phyloP scores from a whole-genome alignment of 2,113 vertebrate genomes.

The Meleagris gallopavo region DNA sequence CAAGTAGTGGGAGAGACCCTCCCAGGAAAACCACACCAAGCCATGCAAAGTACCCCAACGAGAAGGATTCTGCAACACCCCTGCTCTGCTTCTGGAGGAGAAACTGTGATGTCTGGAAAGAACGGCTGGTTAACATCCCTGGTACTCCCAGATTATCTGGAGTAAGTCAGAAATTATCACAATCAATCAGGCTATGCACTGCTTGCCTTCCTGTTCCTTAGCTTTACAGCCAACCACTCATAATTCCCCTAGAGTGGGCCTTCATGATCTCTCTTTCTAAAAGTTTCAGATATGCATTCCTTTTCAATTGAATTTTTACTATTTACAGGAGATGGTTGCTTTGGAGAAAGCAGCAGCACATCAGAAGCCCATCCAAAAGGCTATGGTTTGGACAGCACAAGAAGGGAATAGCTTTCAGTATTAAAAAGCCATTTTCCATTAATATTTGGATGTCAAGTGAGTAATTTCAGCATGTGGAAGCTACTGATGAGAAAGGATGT shows the following conservation, averaged over 20 bases:
- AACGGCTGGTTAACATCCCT: background rate
- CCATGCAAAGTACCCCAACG: accelerated
- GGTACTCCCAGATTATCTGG: background rate
- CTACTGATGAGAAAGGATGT: conserved; percentile 53
- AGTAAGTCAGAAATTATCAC: background rate
- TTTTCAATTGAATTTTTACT: background rate
- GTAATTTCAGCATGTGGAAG: conserved; percentile 25
- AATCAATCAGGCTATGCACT: background rate
- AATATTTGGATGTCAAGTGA: conserved; percentile 38
- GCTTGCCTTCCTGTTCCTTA: background rate
- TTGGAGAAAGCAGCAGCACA: background rate
- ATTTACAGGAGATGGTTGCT: background rate
- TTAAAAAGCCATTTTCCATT: conserved; percentile 33
- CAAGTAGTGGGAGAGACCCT: background rate
- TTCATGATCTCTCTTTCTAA: background rate
- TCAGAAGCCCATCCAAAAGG: background rate
- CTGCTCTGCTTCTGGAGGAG: background rate
- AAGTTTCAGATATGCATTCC: background rate
- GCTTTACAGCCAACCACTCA: background rate
- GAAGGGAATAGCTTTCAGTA: background rate
- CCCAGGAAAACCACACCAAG: background rate
- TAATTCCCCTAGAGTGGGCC: no score
- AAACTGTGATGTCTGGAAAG: background rate
- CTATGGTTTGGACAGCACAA: background rate
- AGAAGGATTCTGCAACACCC: accelerated